Percentiles rank a stretch among this genome's conserved stretches.
These are phyloP conservation scores for Ptychadena robeensis DNA, from an alignment of 2,797 vertebrate genomes.

Conservation along the genomic window DNA sequence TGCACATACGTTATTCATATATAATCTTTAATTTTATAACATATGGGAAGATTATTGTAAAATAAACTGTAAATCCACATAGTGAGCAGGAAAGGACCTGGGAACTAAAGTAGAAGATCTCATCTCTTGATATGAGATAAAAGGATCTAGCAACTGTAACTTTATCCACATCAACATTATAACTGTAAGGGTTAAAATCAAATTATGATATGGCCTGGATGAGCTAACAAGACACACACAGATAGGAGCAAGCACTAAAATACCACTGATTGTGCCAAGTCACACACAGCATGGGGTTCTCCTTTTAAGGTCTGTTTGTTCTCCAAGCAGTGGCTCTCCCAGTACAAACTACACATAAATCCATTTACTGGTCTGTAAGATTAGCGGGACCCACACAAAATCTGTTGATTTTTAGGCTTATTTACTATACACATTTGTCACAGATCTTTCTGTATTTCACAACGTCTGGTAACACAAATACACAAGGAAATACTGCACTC, in stretches of 20 bases:
- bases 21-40: too few relatives aligned
- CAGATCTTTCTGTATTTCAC: constrained; percentile 15
- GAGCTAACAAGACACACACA: constrained; percentile 1
- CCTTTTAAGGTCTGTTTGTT: constrained; percentile 38
- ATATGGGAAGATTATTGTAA: too few relatives aligned
- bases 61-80: too few relatives aligned
- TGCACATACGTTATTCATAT: too few relatives aligned
- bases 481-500: background rate
- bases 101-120: too few relatives aligned
- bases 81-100: too few relatives aligned
- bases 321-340: constrained; percentile 11
- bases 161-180: background rate
- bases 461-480: background rate
- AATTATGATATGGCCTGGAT: background rate
- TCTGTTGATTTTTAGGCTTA: constrained; percentile 3
- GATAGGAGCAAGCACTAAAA: constrained; percentile 1
- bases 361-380: constrained; percentile 21
- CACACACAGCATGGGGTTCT: constrained; percentile 32
- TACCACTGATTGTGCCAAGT: constrained; percentile 11
- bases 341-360: constrained; percentile 31
- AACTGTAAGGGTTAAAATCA: constrained; percentile 1
- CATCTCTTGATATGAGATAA: too few relatives aligned
- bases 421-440: background rate
- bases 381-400: constrained; percentile 13
- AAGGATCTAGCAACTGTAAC: background rate